A percentile compares a stretch with the other conserved stretches of the same genome.
Conservation (phyloP, 2,797 vertebrate species). For the Poecilia gillii region DNA sequence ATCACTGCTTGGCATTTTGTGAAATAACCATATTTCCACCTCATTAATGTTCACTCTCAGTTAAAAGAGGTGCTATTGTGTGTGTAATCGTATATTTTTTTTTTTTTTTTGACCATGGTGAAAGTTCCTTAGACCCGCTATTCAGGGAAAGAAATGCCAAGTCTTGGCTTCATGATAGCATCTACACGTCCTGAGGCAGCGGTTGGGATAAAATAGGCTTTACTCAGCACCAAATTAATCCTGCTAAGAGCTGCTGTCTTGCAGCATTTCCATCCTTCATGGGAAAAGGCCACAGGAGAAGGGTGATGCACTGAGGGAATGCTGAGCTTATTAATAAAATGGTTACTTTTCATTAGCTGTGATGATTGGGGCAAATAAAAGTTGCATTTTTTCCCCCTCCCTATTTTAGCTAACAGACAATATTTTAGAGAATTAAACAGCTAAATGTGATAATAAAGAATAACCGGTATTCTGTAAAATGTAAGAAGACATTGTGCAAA, state of each 20-base stretch:
- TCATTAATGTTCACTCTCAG: constrained; percentile 19
- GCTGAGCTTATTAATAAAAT: constrained; percentile 61
- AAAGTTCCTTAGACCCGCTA: constrained; percentile 35
- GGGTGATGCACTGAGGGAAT: constrained; percentile 46
- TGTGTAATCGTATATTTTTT: constrained; percentile 13
- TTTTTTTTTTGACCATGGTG: constrained; percentile 26
- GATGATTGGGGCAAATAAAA: constrained; percentile 46
- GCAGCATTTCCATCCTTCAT: constrained; percentile 57
- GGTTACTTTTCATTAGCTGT: constrained; percentile 50
- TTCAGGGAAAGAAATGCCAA: constrained; percentile 48
- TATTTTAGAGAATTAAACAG: constrained; percentile 21
- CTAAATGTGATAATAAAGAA: constrained; percentile 1
- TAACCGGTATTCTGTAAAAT: neutral
- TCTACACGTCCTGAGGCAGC: constrained; percentile 50
- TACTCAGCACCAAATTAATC: constrained; percentile 70
- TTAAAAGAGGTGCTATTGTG: constrained; percentile 10
- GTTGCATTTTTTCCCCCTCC: neutral
- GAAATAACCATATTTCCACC: constrained; percentile 17
- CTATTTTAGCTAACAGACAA: constrained; percentile 9
- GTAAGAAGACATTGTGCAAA: neutral
- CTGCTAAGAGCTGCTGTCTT: constrained; percentile 68
- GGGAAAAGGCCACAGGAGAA: constrained; percentile 57
- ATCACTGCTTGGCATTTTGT: constrained; percentile 20
- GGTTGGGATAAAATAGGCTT: constrained; percentile 62
- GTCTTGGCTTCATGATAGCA: constrained; percentile 37